Percentiles rank a stretch among this genome's conserved stretches.
phyloP scores from a whole-genome alignment of 2,113 vertebrate genomes.

The Siniperca knerii region DNA sequence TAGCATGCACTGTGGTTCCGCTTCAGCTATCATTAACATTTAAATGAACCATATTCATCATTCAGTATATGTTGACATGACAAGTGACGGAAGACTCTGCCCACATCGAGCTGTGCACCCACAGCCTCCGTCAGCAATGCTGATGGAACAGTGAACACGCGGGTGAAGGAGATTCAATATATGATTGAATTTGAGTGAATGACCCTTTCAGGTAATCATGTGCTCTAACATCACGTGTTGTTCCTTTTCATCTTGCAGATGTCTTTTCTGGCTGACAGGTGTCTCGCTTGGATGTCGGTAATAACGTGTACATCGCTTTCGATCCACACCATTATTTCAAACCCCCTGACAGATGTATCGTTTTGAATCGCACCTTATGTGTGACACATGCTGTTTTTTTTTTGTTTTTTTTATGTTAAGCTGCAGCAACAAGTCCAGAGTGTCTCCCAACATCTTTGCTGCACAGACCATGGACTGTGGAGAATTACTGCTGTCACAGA shows the following conservation, averaged over 20 bases:
- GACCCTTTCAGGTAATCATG: neutral
- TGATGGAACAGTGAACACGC: neutral
- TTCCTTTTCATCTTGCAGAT: neutral
- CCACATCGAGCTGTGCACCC: constrained; percentile 1
- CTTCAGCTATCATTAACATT: constrained; percentile 3
- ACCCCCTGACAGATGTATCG: neutral
- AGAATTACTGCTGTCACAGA: neutral
- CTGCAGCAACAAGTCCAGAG: too few species aligned
- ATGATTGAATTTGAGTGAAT: neutral
- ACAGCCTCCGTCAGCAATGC: neutral
- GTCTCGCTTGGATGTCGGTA: neutral
- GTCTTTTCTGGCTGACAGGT: neutral
- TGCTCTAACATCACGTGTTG: neutral
- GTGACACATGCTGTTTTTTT: too few species aligned
- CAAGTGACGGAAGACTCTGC: constrained; percentile 14
- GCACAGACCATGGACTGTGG: neutral
- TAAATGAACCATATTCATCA: constrained; percentile 14
- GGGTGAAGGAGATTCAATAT: neutral
- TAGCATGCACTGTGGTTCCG: neutral
- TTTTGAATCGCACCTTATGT: too few species aligned
- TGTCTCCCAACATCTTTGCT: neutral
- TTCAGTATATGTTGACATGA: neutral
- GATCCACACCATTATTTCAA: neutral
- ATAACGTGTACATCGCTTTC: neutral
- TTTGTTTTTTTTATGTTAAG: too few species aligned